A percentile compares a stretch with the other conserved stretches of the same genome.
phyloP scores from a whole-genome alignment of 1,140 invertebrate species.

The Cotesia vestalis region DNA sequence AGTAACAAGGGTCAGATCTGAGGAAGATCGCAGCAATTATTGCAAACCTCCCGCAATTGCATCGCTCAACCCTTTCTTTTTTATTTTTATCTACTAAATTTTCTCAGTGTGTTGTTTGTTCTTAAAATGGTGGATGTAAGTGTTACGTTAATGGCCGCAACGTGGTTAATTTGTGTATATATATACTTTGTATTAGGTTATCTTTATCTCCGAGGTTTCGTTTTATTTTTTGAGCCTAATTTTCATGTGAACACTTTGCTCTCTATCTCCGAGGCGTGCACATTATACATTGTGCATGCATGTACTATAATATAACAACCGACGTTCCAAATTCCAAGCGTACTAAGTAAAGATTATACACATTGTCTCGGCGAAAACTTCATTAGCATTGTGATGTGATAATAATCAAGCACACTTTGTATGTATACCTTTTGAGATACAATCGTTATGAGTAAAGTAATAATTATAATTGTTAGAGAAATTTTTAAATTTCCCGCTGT shows the following conservation, averaged over 20 bases:
- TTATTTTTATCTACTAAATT: conserved; percentile 9
- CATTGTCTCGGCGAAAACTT: conserved; percentile 35
- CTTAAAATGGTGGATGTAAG: not conserved
- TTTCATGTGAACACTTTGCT: conserved; percentile 8
- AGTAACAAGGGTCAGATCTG: conserved; percentile 41
- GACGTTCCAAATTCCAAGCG: conserved; percentile 18
- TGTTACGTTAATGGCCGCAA: too few species aligned
- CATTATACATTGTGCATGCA: not conserved
- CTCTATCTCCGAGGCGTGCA: not conserved
- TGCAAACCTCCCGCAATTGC: conserved; percentile 24
- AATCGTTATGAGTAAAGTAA: not conserved
- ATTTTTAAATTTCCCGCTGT: not conserved
- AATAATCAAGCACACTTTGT: conserved; percentile 26
- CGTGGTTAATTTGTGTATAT: not conserved
- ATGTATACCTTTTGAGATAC: conserved; percentile 9
- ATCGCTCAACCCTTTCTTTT: conserved; percentile 13
- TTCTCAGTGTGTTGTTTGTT: not conserved
- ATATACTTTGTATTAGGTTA: not conserved
- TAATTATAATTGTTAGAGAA: conserved; percentile 8
- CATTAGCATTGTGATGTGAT: conserved; percentile 33
- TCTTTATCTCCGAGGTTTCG: not conserved
- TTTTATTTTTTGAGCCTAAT: conserved; percentile 8
- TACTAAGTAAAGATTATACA: conserved; percentile 22
- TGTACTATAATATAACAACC: not conserved
- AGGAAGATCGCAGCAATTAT: conserved; percentile 37